Conservation (phyloP, 2,113 vertebrate species). For the Butorides virescens region DNA sequence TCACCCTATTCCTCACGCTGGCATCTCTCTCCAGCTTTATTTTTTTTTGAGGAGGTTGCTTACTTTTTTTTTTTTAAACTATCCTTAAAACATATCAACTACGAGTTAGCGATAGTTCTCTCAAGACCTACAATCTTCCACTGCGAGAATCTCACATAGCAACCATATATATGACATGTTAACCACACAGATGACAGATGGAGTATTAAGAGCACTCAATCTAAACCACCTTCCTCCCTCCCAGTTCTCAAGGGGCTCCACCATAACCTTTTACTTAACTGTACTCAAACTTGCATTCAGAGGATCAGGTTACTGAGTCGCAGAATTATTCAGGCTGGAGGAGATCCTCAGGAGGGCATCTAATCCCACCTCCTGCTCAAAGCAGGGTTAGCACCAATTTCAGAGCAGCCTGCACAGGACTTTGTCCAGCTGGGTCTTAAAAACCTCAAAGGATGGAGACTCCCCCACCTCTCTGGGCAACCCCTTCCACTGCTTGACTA, state of each 20-base stretch:
- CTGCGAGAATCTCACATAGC: not conserved
- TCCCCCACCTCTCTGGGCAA: not conserved
- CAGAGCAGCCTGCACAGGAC: not conserved
- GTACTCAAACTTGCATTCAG: not conserved
- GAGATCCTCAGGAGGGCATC: conserved; percentile 9
- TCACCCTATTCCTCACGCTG: not conserved
- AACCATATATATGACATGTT: conserved; percentile 28
- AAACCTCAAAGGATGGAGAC: not conserved
- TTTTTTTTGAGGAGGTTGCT: not conserved
- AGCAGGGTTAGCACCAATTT: conserved; percentile 5
- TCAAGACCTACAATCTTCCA: conserved; percentile 1
- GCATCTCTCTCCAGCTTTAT: not conserved
- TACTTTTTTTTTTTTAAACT: not conserved
- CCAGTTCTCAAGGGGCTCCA: not conserved
- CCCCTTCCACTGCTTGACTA: not conserved
- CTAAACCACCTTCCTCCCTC: conserved; percentile 58
- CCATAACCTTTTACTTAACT: conserved; percentile 50
- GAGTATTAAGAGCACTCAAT: conserved; percentile 47
- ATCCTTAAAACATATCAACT: not conserved
- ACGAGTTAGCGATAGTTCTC: not conserved
- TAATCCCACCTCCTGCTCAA: conserved; percentile 19
- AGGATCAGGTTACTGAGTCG: conserved; percentile 27
- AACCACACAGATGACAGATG: conserved; percentile 65
- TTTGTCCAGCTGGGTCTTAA: not conserved
- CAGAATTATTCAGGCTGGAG: not conserved